A percentile compares a stretch with the other conserved stretches of the same genome.
These are phyloP conservation scores for Cebus imitator DNA, from an alignment of 2,113 vertebrate species.

Conservation along the genomic window DNA sequence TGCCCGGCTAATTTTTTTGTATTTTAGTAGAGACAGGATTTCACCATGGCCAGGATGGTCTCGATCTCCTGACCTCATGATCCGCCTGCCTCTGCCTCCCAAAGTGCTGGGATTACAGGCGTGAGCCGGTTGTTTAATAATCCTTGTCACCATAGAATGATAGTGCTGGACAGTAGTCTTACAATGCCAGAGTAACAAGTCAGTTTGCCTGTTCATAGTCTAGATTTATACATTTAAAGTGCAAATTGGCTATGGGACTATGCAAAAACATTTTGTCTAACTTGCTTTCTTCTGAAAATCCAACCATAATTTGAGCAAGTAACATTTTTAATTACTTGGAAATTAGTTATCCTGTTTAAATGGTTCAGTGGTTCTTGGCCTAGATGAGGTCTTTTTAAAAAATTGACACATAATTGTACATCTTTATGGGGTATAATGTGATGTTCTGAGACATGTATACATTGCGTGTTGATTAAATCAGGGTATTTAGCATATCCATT, in stretches of 20 bases:
- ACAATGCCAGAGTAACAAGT: not conserved
- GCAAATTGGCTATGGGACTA: not conserved
- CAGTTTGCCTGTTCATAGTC: not conserved
- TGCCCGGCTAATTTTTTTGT: too few relatives aligned
- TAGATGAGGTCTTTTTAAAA: not conserved
- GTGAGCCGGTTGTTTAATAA: too few relatives aligned
- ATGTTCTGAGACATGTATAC: not conserved
- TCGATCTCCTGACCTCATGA: too few relatives aligned
- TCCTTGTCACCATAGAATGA: not conserved
- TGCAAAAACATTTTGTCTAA: not conserved
- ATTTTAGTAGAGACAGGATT: too few relatives aligned
- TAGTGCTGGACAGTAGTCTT: not conserved
- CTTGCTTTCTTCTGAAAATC: not conserved
- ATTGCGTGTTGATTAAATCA: not conserved
- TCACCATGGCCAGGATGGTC: too few relatives aligned
- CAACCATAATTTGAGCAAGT: not conserved
- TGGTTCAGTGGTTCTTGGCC: not conserved
- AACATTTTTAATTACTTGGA: not conserved
- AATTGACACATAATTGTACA: not conserved
- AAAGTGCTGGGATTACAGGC: too few relatives aligned
- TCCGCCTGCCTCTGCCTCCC: too few relatives aligned
- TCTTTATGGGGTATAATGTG: not conserved
- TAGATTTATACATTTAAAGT: conserved; percentile 24
- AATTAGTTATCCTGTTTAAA: not conserved
- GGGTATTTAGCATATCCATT: not conserved